Conservation (phyloP, 2,113 vertebrate genomes). For the Corythaeola cristata region DNA sequence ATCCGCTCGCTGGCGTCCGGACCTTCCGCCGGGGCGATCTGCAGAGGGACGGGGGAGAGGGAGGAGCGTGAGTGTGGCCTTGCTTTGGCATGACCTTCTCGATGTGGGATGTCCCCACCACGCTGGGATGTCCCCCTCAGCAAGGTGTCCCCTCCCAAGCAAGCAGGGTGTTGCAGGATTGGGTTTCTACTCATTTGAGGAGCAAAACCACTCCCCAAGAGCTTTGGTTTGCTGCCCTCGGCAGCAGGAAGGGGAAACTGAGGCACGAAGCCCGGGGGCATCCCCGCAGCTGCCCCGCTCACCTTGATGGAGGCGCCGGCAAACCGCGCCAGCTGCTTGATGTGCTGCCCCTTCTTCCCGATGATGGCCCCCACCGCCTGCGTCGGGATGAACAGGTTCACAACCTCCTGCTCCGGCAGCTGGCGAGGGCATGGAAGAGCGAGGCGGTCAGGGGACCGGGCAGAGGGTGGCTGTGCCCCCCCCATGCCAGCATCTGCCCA, state of each 20-base stretch:
- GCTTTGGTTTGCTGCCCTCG: fast-evolving
- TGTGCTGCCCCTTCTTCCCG: constrained; percentile 95
- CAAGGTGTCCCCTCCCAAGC: too few relatives aligned
- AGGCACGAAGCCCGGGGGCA: background rate
- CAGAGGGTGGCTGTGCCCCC: background rate
- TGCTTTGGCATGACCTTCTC: fast-evolving
- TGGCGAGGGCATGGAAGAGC: constrained; percentile 16
- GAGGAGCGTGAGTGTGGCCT: background rate
- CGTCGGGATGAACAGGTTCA: constrained; percentile 94
- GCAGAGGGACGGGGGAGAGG: background rate
- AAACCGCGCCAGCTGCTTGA: constrained; percentile 93
- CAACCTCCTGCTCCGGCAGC: constrained; percentile 90
- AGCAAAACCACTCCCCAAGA: background rate
- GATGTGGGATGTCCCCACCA: fast-evolving
- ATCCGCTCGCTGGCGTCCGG: constrained; percentile 88
- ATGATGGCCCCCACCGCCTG: constrained; percentile 96
- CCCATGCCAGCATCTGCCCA: background rate
- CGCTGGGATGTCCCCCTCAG: too few relatives aligned
- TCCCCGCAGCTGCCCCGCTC: background rate
- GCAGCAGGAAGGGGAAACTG: background rate
- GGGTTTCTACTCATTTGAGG: background rate
- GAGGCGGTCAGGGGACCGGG: background rate
- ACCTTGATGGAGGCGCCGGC: constrained; percentile 97
- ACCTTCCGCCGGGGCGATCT: constrained; percentile 92
- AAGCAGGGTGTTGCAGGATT: background rate